A percentile compares a stretch with the other conserved stretches of the same genome.
phyloP scores from a whole-genome alignment of 2,888 invertebrate species.

The Laothoe populi region DNA sequence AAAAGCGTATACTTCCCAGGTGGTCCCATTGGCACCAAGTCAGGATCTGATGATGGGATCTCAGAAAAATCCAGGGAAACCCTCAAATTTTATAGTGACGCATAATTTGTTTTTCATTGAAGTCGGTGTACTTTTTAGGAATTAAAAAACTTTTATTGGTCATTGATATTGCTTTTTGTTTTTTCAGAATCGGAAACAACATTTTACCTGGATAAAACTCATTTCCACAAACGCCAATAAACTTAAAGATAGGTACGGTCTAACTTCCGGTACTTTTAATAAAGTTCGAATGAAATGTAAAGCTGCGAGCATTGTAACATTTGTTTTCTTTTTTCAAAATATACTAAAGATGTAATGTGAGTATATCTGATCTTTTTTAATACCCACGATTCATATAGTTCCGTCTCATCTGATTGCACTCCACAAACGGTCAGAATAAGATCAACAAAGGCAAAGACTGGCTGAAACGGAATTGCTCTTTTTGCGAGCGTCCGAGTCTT shows the following conservation, averaged over 20 bases:
- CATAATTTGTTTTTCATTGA: too few relatives aligned
- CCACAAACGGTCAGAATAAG: slow-evolving; percentile 29
- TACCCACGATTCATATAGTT: neutral
- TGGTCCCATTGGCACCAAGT: too few relatives aligned
- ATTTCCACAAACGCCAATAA: neutral
- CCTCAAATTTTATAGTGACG: too few relatives aligned
- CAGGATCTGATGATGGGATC: too few relatives aligned
- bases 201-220: neutral
- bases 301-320: neutral
- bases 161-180: too few relatives aligned
- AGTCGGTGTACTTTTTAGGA: too few relatives aligned
- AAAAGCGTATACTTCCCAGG: too few relatives aligned
- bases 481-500: slow-evolving; percentile 47
- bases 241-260: neutral
- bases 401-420: slow-evolving; percentile 27
- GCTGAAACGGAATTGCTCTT: slow-evolving; percentile 54
- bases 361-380: neutral
- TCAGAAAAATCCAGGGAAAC: too few relatives aligned
- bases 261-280: slow-evolving; percentile 2
- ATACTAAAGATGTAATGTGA: slow-evolving; percentile 34
- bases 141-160: too few relatives aligned
- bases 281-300: slow-evolving; percentile 1
- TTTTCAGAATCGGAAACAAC: too few relatives aligned
- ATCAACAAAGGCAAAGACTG: slow-evolving; percentile 38
- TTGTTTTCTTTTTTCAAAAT: slow-evolving; percentile 24